Base-by-base conservation (phyloP, 2,113 vertebrate species). In the Crypturellus undulatus region DNA sequence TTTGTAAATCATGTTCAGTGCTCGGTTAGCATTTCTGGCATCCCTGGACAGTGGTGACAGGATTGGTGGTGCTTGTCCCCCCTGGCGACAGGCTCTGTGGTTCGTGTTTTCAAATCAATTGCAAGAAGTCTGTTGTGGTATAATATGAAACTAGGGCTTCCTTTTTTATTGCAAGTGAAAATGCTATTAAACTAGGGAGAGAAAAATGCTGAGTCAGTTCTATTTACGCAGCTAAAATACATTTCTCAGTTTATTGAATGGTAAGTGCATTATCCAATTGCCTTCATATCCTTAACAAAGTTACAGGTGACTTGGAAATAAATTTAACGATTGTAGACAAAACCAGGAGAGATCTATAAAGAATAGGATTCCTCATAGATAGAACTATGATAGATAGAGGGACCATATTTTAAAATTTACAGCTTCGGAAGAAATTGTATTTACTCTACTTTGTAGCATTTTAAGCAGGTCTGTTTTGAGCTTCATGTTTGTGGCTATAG, bases 201-300 rank as follows among this genome's bases (percentile, higher is more conserved):
- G 21, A n/a, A 73, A 67, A 81, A 32, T 79, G 91, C 96, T 97
- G 95, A 98, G 40, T 97, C 96, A 94, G 92, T 72, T 82, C 40
- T 84, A 93, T 95, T 94, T 94, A 36, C 4, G 0, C 54, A 58
- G 59, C 76, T 90, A 84, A 79, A 79, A 94, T 49, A 47, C 49
- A 69, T 96, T 97, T 95, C 62, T 91, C 83, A 87, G 75, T 92
- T 93, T 96, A 92, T 70, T 43, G 60, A 96, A 79, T 77, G 36
- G 60, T 95, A 91, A 96, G 68, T 84, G 45, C 63, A 83, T 97
- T 96, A 92, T 92, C 54, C 77, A 96, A 95, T 97, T 96, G 92
- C 77, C 38, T 92, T 93, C 92, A 72, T 90, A 95, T 93, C 77
- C 79, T 92, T 94, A 96, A 95, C 84, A 92, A 92, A 88, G 67